Percentiles rank a stretch among this genome's conserved stretches.
phyloP scores from a whole-genome alignment of 2,888 invertebrate genomes.

The Ectemnius continuus region DNA sequence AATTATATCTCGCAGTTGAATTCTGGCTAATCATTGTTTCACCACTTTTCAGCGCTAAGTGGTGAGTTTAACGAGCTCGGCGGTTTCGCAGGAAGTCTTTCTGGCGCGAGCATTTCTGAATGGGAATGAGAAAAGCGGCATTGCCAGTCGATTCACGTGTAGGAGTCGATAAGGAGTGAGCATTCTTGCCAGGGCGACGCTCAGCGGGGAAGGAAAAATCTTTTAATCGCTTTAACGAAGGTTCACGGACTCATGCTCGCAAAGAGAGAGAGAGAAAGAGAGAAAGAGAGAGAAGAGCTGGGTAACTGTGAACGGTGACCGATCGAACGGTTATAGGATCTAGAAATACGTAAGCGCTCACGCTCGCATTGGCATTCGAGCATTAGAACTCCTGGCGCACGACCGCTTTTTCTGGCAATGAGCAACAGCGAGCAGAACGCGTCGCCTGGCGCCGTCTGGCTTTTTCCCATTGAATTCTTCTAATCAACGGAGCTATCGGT shows the following conservation, averaged over 20 bases:
- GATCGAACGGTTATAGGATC: slow-evolving; percentile 37
- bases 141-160: too few relatives aligned
- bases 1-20: too few relatives aligned
- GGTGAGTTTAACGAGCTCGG: slow-evolving; percentile 22
- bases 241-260: background rate
- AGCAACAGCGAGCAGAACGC: background rate
- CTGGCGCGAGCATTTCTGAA: background rate
- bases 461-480: slow-evolving; percentile 59
- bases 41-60: slow-evolving; percentile 11
- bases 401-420: slow-evolving; percentile 52
- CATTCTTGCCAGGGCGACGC: too few relatives aligned
- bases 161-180: too few relatives aligned
- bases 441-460: slow-evolving; percentile 54
- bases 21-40: too few relatives aligned
- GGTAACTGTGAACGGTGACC: slow-evolving; percentile 46
- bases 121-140: too few relatives aligned
- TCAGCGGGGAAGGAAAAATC: slow-evolving; percentile 8
- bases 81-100: slow-evolving; percentile 16
- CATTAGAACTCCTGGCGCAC: slow-evolving; percentile 54
- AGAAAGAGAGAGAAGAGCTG: too few relatives aligned
- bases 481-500: slow-evolving; percentile 60
- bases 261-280: background rate
- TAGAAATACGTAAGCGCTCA: slow-evolving; percentile 43
- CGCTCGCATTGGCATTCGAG: slow-evolving; percentile 46
- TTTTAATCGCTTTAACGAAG: slow-evolving; percentile 22